Evolutionary conservation across 2,888 invertebrate species (phyloP), one percentile per base, ranked within the genome.

Genomic region (Romanomermis culicivorax): DNA sequence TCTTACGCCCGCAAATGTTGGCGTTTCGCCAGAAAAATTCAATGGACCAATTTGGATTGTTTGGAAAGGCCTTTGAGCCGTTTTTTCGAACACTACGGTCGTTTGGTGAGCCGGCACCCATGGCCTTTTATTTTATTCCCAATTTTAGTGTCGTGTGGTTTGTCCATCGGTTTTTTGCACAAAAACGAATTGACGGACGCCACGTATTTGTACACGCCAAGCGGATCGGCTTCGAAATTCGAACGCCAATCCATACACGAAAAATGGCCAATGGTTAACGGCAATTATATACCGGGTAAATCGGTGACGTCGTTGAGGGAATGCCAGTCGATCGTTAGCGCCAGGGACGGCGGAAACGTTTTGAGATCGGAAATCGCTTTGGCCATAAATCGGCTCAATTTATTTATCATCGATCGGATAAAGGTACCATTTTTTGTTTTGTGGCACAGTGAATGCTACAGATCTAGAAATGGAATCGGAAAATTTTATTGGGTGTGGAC

Each of bases 311-410:
- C 66, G 56, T 61, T 62, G 42, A 43, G 67, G 29, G 67, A 67
- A 30, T 11, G 17, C 11, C 29, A 51, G 62, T 57, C 88, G 55
- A 87, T 88, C 60, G 77, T 87, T 20, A 79, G 82, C 53, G 75
- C 88, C 2, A 82, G 82, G 70, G 83, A 86, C 71, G 63, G 61
- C 42, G 83, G 81, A 61, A 84, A 85, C 67, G 79, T 89, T 73
- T 74, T 89, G 51, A 77, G 85, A 14, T 75, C 77, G 1, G 81
- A 60, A 24, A 65, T 62, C 47, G 60, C 65, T 1, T 61, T 62
- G 20, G 64, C 65, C 2, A 62, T 67, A 29, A 59, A 63, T 42
- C 60, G 63, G 2, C 58, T 67, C 11, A 66, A 67, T 53, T 58
- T 56, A 50, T 65, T 56, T 57, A 64, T 67, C 51, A 61, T 60